A percentile compares a stretch with the other conserved stretches of the same genome.
These are phyloP conservation scores for Panurus biarmicus DNA, from an alignment of 2,113 vertebrate genomes.

Conservation along the genomic window DNA sequence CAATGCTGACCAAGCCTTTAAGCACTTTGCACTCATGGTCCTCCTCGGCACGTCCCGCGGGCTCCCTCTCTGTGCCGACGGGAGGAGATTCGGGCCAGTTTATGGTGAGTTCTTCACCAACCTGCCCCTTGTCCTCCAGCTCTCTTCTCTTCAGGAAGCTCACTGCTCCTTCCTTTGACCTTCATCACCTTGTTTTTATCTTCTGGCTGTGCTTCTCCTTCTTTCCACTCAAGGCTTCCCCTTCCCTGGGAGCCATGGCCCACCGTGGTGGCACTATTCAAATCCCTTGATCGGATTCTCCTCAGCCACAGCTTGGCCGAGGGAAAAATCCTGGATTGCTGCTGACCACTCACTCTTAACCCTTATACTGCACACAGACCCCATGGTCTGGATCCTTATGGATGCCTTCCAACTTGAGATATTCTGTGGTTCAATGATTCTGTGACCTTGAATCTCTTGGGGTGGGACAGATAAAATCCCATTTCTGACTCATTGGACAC, in stretches of 20 bases:
- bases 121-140: background rate
- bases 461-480: background rate
- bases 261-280: background rate
- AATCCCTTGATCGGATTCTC: background rate
- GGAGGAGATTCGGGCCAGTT: background rate
- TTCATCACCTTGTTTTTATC: background rate
- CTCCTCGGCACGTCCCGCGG: background rate
- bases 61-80: background rate
- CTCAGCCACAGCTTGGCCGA: background rate
- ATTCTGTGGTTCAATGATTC: background rate
- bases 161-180: background rate
- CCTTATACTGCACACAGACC: background rate
- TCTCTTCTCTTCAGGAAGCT: background rate
- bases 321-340: background rate
- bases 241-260: background rate
- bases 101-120: background rate
- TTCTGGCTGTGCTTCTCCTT: background rate
- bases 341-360: background rate
- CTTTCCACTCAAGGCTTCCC: background rate
- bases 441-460: background rate
- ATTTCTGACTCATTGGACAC: background rate
- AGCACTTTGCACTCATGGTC: conserved; percentile 52
- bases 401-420: background rate
- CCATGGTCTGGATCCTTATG: background rate
- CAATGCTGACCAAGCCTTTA: conserved; percentile 25